A percentile compares a stretch with the other conserved stretches of the same genome.
Conservation (phyloP, 2,113 vertebrate genomes). For the Saimiri boliviensis region DNA sequence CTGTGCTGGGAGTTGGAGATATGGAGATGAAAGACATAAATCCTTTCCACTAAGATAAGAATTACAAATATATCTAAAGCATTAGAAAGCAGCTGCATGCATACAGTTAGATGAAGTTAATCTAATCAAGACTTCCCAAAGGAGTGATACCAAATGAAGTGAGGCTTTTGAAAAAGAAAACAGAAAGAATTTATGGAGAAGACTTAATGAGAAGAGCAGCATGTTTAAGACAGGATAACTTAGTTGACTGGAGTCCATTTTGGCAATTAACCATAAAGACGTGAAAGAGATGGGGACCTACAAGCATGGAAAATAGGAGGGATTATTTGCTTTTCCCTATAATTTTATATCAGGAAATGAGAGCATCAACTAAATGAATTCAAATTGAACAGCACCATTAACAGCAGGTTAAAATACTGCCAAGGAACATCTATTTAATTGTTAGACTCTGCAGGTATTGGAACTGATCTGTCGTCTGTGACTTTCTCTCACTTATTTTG, state of each 20-base stretch:
- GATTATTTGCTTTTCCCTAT: background rate
- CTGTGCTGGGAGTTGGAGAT: background rate
- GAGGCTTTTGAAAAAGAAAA: background rate
- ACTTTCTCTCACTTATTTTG: constrained; percentile 1
- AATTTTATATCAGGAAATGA: background rate
- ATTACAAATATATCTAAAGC: background rate
- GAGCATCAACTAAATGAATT: background rate
- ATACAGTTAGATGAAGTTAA: background rate
- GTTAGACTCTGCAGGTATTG: background rate
- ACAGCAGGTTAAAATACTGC: background rate
- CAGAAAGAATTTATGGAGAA: background rate
- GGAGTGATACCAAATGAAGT: background rate
- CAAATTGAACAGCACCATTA: background rate
- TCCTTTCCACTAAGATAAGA: background rate
- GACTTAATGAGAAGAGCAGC: background rate
- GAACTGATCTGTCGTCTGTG: background rate
- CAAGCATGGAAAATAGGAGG: background rate
- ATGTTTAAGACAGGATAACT: background rate
- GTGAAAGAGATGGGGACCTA: background rate
- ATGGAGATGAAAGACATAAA: background rate
- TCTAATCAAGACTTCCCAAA: background rate
- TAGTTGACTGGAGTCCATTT: background rate
- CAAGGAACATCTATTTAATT: background rate
- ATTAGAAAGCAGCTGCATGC: background rate
- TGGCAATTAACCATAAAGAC: background rate